Evolutionary conservation across 2,888 invertebrate species (phyloP).

Genomic region (Agrochola macilenta): DNA sequence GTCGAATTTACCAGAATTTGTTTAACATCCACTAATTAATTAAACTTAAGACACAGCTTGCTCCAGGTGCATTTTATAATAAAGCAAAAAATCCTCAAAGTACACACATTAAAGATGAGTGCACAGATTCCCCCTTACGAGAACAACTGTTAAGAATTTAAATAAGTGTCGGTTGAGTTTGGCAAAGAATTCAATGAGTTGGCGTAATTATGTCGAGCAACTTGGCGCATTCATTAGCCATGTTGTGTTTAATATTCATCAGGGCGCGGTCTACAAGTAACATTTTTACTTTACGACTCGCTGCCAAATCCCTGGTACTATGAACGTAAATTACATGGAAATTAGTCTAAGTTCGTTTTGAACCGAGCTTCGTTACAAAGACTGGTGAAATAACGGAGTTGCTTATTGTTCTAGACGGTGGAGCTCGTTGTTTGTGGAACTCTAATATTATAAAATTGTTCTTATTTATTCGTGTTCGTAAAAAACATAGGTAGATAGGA

Average conservation of each 20-base stretch:
- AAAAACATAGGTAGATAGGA: neutral
- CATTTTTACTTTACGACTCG: slow-evolving; percentile 79
- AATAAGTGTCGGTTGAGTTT: slow-evolving; percentile 78
- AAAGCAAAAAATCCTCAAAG: slow-evolving; percentile 31
- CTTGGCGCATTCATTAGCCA: slow-evolving; percentile 83
- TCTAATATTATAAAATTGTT: slow-evolving; percentile 42
- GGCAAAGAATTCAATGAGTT: slow-evolving; percentile 85
- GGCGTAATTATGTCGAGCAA: slow-evolving; percentile 84
- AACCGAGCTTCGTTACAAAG: slow-evolving; percentile 71
- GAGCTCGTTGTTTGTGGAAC: slow-evolving; percentile 35
- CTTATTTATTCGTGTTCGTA: slow-evolving; percentile 29
- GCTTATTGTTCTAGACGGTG: slow-evolving; percentile 65
- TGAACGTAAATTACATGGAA: slow-evolving; percentile 84
- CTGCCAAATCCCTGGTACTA: slow-evolving; percentile 73
- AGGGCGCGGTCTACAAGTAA: slow-evolving; percentile 75
- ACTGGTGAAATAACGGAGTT: slow-evolving; percentile 67
- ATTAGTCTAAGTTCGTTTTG: slow-evolving; percentile 80
- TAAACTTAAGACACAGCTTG: neutral
- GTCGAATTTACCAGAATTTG: slow-evolving; percentile 14
- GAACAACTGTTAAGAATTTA: slow-evolving; percentile 76
- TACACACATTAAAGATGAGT: slow-evolving; percentile 41
- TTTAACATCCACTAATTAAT: slow-evolving; percentile 36
- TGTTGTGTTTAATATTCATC: slow-evolving; percentile 86
- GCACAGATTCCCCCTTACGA: slow-evolving; percentile 62
- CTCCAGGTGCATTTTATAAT: slow-evolving; percentile 14